Evolutionary conservation across 2,113 vertebrate genomes (phyloP), one percentile per base, ranked within the genome.

Genomic region (Motacilla tschutschensis): DNA sequence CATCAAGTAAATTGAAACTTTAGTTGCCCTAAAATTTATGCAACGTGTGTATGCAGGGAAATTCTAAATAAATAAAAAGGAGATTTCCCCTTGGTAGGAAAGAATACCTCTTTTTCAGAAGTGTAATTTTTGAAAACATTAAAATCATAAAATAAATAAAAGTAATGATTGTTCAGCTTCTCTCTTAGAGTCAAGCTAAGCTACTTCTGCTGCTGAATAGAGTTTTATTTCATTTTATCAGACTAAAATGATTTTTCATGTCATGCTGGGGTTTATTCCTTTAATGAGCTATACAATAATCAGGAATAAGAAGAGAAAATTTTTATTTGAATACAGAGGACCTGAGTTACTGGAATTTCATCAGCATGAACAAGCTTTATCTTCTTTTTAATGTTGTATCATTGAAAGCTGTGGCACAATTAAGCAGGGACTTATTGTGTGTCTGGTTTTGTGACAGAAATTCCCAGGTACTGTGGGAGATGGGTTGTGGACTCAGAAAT

Each of bases 211-310:
- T 75, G 47, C 64, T 79, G 55, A 88, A 82, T 6, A 44, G 38
- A 51, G 40, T 44, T 82, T 88, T 70, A 40, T 35, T 73, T 88
- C 40, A 17, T 70, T 88, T 86, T 82, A 35, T 59, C 44, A 79
- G 40, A 53, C 55, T 79, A 2, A 63, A 73, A 53, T 79, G 74
- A 75, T 91, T 89, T 91, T 93, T 93, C 58, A 51, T 83, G 54
- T 93, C 70, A 25, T 78, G 62, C 59, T 75, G 58, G 18, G 38
- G 24, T 92, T 85, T 87, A 69, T 85, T 91, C 91, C 69, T 54
- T 80, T 89, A 87, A 91, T 87, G 62, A 95, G 12, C 48, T 46
- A 43, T 57, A 31, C 31, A 55, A 13, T 77, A 76, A 79, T 55
- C 6, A 16, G 12, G 62, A 81, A 78, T 57, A 67, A 60, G 87